Conservation (phyloP, 1,140 invertebrate species). For the Dreissena rostriformis region DNA sequence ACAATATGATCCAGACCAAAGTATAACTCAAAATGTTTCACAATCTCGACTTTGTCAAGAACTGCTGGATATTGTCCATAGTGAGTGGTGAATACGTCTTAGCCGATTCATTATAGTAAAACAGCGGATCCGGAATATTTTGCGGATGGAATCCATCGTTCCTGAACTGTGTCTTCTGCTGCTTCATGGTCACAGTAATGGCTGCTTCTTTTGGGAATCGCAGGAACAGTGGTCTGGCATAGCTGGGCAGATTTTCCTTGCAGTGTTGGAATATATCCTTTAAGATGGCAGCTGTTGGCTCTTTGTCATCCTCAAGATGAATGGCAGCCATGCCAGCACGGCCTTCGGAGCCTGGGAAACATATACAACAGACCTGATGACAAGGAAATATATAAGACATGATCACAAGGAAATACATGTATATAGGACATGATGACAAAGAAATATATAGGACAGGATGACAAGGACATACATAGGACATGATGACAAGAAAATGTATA, state of each 20-base stretch:
- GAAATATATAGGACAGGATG: no score
- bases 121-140: slow-evolving; percentile 90
- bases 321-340: slow-evolving; percentile 97
- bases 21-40: neutral
- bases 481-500: no score
- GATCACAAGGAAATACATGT: no score
- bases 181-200: slow-evolving; percentile 73
- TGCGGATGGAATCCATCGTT: slow-evolving; percentile 94
- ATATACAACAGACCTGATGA: neutral
- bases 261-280: slow-evolving; percentile 67
- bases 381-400: no score
- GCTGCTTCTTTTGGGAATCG: slow-evolving; percentile 83
- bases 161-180: slow-evolving; percentile 85
- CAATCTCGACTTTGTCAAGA: slow-evolving; percentile 43
- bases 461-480: no score
- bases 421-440: no score
- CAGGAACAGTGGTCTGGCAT: slow-evolving; percentile 93
- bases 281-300: slow-evolving; percentile 59
- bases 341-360: slow-evolving; percentile 90
- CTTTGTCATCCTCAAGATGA: slow-evolving; percentile 80
- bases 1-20: neutral
- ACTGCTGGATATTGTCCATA: slow-evolving; percentile 20
- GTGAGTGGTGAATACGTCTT: slow-evolving; percentile 61
- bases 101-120: slow-evolving; percentile 84
- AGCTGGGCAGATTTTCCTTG: slow-evolving; percentile 86